A percentile compares a stretch with the other conserved stretches of the same genome.
These are phyloP conservation scores for Drosophila borealis DNA, from an alignment of 2,888 invertebrate species.

Conservation along the genomic window DNA sequence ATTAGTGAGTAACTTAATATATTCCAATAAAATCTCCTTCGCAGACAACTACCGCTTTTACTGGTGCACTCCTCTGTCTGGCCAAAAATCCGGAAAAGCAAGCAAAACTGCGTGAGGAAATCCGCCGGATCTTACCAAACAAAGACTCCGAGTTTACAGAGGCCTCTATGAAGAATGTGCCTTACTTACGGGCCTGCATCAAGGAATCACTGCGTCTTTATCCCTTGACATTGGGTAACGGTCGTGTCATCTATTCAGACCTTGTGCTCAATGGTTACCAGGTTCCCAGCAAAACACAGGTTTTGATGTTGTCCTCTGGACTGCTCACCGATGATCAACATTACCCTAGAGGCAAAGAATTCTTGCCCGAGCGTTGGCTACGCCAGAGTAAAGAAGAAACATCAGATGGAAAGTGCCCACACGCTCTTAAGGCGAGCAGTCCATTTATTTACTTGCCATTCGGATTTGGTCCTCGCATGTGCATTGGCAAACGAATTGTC, in stretches of 20 bases:
- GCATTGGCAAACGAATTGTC: constrained; percentile 90
- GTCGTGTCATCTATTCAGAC: constrained; percentile 86
- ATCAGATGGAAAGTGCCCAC: constrained; percentile 88
- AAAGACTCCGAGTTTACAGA: constrained; percentile 85
- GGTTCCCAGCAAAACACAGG: constrained; percentile 88
- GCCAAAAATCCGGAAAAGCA: constrained; percentile 89
- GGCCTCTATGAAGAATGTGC: constrained; percentile 85
- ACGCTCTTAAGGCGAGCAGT: constrained; percentile 86
- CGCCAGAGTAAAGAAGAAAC: constrained; percentile 37
- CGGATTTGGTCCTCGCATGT: constrained; percentile 89
- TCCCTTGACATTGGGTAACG: constrained; percentile 87
- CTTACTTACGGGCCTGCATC: constrained; percentile 90
- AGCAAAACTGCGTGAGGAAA: constrained; percentile 87
- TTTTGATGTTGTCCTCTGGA: constrained; percentile 88
- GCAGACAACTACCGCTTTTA: constrained; percentile 70
- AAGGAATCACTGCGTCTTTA: constrained; percentile 89
- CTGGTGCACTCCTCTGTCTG: constrained; percentile 82
- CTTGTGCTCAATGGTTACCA: constrained; percentile 87
- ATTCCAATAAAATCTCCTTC: neutral
- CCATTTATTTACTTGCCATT: constrained; percentile 86
- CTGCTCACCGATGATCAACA: constrained; percentile 86
- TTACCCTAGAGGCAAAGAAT: constrained; percentile 87
- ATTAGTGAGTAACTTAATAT: neutral
- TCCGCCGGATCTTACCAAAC: constrained; percentile 84
- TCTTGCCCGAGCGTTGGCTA: constrained; percentile 91